Percentiles rank a stretch among this genome's conserved stretches.
These are phyloP conservation scores for Solenopsis invicta DNA, from an alignment of 1,140 invertebrate species.

Conservation along the genomic window DNA sequence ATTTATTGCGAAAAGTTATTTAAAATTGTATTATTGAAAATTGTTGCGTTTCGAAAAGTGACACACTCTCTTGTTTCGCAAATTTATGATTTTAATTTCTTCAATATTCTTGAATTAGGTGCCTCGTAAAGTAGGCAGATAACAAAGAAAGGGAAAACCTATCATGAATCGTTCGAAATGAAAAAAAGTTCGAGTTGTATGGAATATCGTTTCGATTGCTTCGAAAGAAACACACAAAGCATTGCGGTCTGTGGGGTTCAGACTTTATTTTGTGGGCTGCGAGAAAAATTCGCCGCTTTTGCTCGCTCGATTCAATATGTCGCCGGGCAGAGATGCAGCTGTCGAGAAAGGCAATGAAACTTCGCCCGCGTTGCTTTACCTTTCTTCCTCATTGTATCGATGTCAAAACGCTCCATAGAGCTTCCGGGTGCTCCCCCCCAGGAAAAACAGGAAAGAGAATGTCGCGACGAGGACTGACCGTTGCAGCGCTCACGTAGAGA, in stretches of 20 bases:
- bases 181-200: constrained; percentile 6
- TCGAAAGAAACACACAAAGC: neutral
- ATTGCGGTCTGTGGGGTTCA: neutral
- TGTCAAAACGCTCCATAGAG: constrained; percentile 68
- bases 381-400: constrained; percentile 74
- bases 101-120: neutral
- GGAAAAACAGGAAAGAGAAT: constrained; percentile 62
- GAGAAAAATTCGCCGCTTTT: constrained; percentile 40
- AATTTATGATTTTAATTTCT: neutral
- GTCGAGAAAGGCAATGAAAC: constrained; percentile 75
- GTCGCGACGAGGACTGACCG: constrained; percentile 5
- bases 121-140: neutral
- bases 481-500: neutral
- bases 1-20: too few species aligned
- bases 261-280: constrained; percentile 35
- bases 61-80: neutral
- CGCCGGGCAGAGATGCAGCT: constrained; percentile 64
- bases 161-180: neutral
- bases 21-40: neutral
- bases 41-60: too few species aligned
- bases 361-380: constrained; percentile 67
- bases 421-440: constrained; percentile 37
- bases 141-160: neutral
- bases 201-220: constrained; percentile 10
- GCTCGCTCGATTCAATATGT: constrained; percentile 69